Conservation (phyloP, 2,797 vertebrate genomes). For the Parambassis ranga region DNA sequence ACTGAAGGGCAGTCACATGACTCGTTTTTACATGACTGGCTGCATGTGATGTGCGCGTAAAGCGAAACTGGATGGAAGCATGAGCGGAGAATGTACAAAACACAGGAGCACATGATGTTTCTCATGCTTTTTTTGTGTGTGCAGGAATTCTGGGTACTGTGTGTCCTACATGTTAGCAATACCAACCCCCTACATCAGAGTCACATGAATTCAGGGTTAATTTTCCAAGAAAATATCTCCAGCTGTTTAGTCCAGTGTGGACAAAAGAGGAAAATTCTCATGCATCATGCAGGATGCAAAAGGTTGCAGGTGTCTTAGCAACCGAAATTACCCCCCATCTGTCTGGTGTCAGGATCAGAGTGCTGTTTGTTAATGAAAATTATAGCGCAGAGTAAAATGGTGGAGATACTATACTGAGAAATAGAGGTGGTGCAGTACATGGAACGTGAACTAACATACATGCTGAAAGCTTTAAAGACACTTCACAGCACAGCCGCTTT, state of each 20-base stretch:
- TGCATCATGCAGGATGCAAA: neutral
- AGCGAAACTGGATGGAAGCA: slow-evolving; percentile 7
- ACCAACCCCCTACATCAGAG: neutral
- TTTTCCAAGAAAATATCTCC: neutral
- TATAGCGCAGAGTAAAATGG: neutral
- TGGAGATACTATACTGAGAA: too few species aligned
- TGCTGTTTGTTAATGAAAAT: neutral
- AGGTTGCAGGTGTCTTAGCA: neutral
- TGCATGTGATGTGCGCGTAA: neutral
- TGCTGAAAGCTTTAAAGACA: too few species aligned
- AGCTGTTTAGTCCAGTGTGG: neutral
- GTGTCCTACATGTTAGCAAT: too few species aligned
- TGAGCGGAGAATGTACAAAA: neutral
- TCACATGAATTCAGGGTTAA: neutral
- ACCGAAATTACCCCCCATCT: neutral
- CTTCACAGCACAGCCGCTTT: too few species aligned
- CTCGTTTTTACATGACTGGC: slow-evolving; percentile 2
- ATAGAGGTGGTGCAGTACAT: too few species aligned
- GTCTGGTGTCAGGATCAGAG: neutral
- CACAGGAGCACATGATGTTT: neutral
- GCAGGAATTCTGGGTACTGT: too few species aligned
- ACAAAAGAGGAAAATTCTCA: neutral
- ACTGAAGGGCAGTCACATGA: slow-evolving; percentile 39
- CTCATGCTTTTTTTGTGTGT: neutral
- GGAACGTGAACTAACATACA: too few species aligned